Evolutionary conservation across 2,888 invertebrate species (phyloP), one percentile per base, ranked within the genome.

Genomic region (Asteroscopus sphinx): DNA sequence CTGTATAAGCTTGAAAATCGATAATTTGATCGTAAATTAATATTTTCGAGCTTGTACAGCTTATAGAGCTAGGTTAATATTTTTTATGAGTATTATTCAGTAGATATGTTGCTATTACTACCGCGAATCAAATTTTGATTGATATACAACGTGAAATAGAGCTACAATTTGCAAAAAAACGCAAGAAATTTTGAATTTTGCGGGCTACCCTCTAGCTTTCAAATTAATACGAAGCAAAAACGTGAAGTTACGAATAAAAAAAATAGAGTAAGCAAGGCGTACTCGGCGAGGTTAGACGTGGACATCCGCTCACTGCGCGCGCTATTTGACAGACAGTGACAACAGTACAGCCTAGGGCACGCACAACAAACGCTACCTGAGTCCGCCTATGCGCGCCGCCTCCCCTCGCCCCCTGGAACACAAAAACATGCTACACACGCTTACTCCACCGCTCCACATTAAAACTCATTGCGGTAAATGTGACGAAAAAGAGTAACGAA

Each of bases 301-400:
- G 87, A 90, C 60, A 88, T 87, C 72, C 64, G 77, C 91, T 89
- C 93, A 91, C 92, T 87, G 83, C 87, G 91, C 92, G 90, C 91
- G 89, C 93, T 93, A 92, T 88, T 84, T 83, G 87, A 92, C 91
- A 90, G 87, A 93, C 93, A 93, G 91, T 93, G 92, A 93, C 91
- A 92, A 93, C 93, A 94, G 89, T 92, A 91, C 91, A 93, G 91
- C 94, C 94, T 94, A 94, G 89, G 87, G 91, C 93, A 94, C 94
- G 94, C 94, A 94, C 94, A 94, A 92, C 93, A 92, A 88, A 93
- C 91, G 93, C 93, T 94, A 93, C 94, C 93, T 93, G 92, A 61
- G 78, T 88, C 87, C 88, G 89, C 89, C 90, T 93, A 93, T 79
- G 88, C 93, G 88, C 92, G 91, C 87, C 91, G 89, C 81, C 93